These are phyloP conservation scores for Aspiorhynchus laticeps DNA, from an alignment of 2,113 vertebrate species.

Conservation along the genomic window DNA sequence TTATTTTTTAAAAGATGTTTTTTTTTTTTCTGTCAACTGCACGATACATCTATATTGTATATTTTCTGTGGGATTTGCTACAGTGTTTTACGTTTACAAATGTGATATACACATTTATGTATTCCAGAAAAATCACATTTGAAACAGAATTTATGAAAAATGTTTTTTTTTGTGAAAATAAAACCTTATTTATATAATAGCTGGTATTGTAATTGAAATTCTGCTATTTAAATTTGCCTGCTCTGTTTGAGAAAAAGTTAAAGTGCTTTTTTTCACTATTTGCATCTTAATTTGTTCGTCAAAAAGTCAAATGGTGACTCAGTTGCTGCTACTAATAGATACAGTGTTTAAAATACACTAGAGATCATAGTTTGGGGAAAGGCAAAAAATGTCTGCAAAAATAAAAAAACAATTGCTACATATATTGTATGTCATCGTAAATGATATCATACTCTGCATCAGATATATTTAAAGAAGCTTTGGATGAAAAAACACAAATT, in stretches of 20 bases:
- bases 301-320: constrained; percentile 19
- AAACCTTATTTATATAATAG: constrained; percentile 13
- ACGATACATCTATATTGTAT: constrained; percentile 71
- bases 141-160: constrained; percentile 62
- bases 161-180: constrained; percentile 34
- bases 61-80: constrained; percentile 51
- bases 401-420: constrained; percentile 74
- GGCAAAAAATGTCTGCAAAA: constrained; percentile 71
- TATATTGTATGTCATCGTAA: constrained; percentile 56
- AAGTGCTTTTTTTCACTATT: constrained; percentile 66
- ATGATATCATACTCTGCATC: constrained; percentile 79
- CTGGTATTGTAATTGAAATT: constrained; percentile 38
- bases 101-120: constrained; percentile 30
- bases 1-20: not conserved
- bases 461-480: constrained; percentile 85
- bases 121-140: constrained; percentile 43
- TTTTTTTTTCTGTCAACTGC: constrained; percentile 70
- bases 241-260: constrained; percentile 67
- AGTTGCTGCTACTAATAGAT: constrained; percentile 53
- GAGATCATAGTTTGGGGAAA: constrained; percentile 70
- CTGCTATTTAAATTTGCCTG: constrained; percentile 65
- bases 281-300: constrained; percentile 53
- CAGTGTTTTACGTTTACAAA: constrained; percentile 40
- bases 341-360: constrained; percentile 61
- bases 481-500: constrained; percentile 79